phyloP scores from a whole-genome alignment of 2,888 invertebrate species.

The Mythimna lalbum region DNA sequence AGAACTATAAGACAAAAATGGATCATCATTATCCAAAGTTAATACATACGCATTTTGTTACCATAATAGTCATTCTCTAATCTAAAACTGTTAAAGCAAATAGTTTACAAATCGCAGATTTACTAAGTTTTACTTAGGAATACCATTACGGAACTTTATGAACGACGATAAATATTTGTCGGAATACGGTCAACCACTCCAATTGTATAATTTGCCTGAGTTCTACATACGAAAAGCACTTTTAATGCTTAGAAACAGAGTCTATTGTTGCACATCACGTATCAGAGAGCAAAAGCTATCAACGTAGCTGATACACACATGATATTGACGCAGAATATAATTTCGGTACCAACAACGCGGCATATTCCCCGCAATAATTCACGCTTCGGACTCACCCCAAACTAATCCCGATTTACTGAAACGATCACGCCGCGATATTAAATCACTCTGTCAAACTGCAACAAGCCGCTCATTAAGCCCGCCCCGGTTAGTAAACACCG shows the following conservation, averaged over 20 bases:
- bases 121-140: conserved; percentile 37
- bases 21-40: neutral
- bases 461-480: conserved; percentile 86
- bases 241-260: conserved; percentile 26
- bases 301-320: conserved; percentile 45
- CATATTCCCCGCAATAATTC: conserved; percentile 83
- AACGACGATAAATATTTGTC: conserved; percentile 55
- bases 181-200: conserved; percentile 51
- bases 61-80: conserved; percentile 29
- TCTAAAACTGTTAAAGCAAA: conserved; percentile 32
- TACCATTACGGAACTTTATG: conserved; percentile 53
- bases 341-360: conserved; percentile 72
- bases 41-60: conserved; percentile 26
- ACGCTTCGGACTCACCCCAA: conserved; percentile 80
- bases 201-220: conserved; percentile 47
- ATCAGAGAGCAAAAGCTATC: conserved; percentile 34
- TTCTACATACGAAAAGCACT: conserved; percentile 28
- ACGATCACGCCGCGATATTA: conserved; percentile 85
- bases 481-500: conserved; percentile 79
- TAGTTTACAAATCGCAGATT: conserved; percentile 37
- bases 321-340: conserved; percentile 71
- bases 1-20: conserved; percentile 12
- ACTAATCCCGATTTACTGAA: conserved; percentile 87
- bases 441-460: conserved; percentile 89
- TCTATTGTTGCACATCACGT: conserved; percentile 27